Conservation (phyloP, 2,888 invertebrate species). For the Ophion ventricosus region DNA sequence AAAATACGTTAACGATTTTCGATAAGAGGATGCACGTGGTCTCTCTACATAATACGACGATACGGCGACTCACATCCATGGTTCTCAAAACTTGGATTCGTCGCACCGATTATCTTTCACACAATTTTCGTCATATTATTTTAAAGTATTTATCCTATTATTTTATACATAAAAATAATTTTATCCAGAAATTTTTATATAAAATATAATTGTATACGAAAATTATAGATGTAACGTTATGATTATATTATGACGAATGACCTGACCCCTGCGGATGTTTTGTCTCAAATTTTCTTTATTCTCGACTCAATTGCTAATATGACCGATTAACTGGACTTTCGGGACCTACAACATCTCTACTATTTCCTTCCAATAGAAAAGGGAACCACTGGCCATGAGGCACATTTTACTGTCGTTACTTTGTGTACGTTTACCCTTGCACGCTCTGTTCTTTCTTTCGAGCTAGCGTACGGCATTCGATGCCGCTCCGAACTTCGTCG, state of each 20-base stretch:
- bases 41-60: no score
- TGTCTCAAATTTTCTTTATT: background rate
- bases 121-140: background rate
- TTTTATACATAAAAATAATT: background rate
- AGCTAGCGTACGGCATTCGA: no score
- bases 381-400: background rate
- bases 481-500: background rate
- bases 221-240: background rate
- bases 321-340: background rate
- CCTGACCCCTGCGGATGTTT: background rate
- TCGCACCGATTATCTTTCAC: no score
- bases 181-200: background rate
- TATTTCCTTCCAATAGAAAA: background rate
- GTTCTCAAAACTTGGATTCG: no score
- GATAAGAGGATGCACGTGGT: no score
- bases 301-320: background rate
- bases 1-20: no score
- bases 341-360: background rate
- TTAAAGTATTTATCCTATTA: no score
- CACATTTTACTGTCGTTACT: no score
- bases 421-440: no score
- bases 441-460: no score
- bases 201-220: background rate
- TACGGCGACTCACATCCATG: no score
- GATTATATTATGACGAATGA: background rate